These are phyloP conservation scores for Sminthurinus aureus DNA, from an alignment of 2,888 invertebrate species.

Conservation along the genomic window DNA sequence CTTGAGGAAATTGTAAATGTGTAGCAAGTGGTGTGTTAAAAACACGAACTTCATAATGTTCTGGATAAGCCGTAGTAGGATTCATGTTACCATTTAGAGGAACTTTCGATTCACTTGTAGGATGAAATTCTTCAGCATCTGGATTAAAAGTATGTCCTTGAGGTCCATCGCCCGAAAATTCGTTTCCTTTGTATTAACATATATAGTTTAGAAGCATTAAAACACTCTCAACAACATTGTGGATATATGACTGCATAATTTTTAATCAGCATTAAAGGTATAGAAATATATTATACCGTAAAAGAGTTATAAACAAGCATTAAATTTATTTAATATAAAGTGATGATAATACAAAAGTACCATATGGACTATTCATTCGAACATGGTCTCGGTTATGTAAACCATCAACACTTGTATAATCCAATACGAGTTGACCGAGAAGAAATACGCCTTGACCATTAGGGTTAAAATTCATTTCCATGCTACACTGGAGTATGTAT, in stretches of 20 bases:
- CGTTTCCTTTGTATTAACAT: neutral
- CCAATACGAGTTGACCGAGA: neutral
- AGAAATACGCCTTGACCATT: conserved; percentile 12
- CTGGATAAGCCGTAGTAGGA: no score
- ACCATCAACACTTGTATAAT: neutral
- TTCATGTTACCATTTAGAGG: neutral
- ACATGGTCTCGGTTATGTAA: neutral
- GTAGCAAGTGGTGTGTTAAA: neutral
- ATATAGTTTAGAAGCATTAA: no score
- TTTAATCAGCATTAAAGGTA: no score
- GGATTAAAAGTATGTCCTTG: neutral
- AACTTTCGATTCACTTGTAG: neutral
- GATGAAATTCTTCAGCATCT: conserved; percentile 10
- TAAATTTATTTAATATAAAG: no score
- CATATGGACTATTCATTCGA: neutral
- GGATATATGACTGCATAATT: no score
- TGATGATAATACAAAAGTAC: no score
- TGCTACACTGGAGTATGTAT: no score
- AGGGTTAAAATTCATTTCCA: neutral
- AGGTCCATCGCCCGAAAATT: neutral
- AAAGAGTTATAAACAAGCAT: no score
- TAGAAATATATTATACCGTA: no score
- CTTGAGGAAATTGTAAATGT: conserved; percentile 12
- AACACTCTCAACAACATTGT: no score
- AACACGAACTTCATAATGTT: neutral